phyloP scores from a whole-genome alignment of 2,888 invertebrate genomes.

The Plagiodera versicolora region DNA sequence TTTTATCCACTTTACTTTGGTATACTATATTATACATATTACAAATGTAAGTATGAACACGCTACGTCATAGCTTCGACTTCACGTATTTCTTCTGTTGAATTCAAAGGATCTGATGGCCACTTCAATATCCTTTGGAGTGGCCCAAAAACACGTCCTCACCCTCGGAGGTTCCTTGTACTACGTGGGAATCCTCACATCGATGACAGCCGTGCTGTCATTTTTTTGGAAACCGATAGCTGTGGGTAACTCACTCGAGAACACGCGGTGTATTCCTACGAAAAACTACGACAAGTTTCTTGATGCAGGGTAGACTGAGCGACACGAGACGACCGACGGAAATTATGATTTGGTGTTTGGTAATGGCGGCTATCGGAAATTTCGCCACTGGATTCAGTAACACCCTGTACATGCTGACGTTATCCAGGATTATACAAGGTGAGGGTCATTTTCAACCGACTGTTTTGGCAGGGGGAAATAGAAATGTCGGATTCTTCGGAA shows the following conservation, averaged over 20 bases:
- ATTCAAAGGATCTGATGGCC: background rate
- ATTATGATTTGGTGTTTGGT: background rate
- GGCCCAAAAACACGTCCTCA: background rate
- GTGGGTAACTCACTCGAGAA: background rate
- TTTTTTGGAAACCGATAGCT: background rate
- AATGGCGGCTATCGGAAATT: background rate
- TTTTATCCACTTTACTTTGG: too few species aligned
- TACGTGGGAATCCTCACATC: background rate
- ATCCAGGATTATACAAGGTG: background rate
- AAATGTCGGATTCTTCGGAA: too few species aligned
- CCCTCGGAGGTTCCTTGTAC: background rate
- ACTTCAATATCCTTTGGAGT: background rate
- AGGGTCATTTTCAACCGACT: too few species aligned
- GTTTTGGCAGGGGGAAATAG: too few species aligned
- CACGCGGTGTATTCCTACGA: too few species aligned
- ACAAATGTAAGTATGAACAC: too few species aligned
- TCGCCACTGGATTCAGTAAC: background rate
- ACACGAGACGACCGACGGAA: background rate
- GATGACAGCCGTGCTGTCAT: background rate
- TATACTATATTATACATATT: too few species aligned
- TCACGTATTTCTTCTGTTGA: too few species aligned
- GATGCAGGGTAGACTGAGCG: background rate
- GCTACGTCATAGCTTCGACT: too few species aligned
- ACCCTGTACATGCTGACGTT: background rate
- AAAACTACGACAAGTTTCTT: background rate